phyloP scores from a whole-genome alignment of 2,113 vertebrate species.

The Chaetorhynchus papuensis region DNA sequence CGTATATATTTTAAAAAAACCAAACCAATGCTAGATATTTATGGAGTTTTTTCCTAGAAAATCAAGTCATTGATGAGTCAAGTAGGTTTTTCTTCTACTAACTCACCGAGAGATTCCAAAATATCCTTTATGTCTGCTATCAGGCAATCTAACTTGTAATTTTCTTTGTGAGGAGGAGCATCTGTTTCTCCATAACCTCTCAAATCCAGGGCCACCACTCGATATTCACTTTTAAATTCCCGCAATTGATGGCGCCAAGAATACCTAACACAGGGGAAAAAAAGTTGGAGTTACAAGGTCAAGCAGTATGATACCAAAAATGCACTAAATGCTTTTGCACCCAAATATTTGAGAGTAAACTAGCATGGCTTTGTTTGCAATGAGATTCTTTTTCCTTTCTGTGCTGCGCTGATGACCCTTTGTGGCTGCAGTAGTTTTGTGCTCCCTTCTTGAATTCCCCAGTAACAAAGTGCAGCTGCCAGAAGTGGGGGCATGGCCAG shows the following conservation, averaged over 20 bases:
- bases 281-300: conserved; percentile 11
- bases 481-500: background rate
- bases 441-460: background rate
- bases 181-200: conserved; percentile 96
- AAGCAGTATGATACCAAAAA: background rate
- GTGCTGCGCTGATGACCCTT: background rate
- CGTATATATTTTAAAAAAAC: background rate
- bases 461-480: background rate
- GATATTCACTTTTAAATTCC: conserved; percentile 97
- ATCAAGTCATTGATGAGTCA: background rate
- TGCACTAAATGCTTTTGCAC: background rate
- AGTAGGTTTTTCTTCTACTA: background rate
- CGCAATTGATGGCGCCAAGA: conserved; percentile 96
- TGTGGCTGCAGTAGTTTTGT: background rate
- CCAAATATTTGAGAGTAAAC: background rate
- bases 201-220: conserved; percentile 94
- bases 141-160: conserved; percentile 87
- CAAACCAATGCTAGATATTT: background rate
- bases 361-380: background rate
- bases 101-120: conserved; percentile 92
- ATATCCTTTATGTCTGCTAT: conserved; percentile 95
- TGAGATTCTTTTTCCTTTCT: background rate
- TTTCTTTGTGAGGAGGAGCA: conserved; percentile 82
- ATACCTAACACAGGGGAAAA: conserved; percentile 77
- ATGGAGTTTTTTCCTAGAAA: background rate